phyloP scores from a whole-genome alignment of 2,797 vertebrate genomes.

The Spea hammondii region DNA sequence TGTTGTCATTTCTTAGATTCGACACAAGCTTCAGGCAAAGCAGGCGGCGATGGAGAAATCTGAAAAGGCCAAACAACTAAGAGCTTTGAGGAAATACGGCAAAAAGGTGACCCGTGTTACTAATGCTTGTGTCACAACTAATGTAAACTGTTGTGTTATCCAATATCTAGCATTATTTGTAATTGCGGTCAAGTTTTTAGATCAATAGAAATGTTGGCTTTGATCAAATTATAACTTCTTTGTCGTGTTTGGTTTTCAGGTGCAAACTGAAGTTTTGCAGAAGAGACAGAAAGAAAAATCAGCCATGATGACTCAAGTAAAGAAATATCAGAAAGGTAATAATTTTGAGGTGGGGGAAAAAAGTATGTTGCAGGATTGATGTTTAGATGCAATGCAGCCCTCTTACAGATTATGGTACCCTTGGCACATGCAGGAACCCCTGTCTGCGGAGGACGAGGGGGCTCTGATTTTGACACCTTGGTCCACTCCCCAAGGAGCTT shows the following conservation, averaged over 20 bases:
- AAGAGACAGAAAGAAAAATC: constrained; percentile 93
- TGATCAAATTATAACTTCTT: neutral
- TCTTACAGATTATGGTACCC: too few species aligned
- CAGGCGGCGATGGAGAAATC: constrained; percentile 86
- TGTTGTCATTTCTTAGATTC: constrained; percentile 72
- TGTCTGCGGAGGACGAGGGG: too few species aligned
- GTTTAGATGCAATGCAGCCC: too few species aligned
- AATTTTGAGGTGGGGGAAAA: neutral
- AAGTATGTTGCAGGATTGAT: too few species aligned
- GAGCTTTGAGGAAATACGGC: constrained; percentile 91
- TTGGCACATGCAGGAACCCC: too few species aligned
- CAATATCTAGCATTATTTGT: too few species aligned
- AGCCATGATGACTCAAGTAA: constrained; percentile 88
- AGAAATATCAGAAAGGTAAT: constrained; percentile 96
- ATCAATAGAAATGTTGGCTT: too few species aligned
- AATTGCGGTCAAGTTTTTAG: too few species aligned
- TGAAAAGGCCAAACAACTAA: constrained; percentile 91
- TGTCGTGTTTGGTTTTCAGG: constrained; percentile 64
- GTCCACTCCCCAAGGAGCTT: too few species aligned
- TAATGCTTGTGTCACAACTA: too few species aligned
- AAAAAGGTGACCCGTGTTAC: constrained; percentile 80
- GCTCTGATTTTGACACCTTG: too few species aligned
- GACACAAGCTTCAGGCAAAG: constrained; percentile 87
- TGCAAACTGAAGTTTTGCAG: constrained; percentile 91
- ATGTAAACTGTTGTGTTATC: too few species aligned